Evolutionary conservation across 2,888 invertebrate genomes (phyloP).

Genomic region (Hypercompe scribonia): DNA sequence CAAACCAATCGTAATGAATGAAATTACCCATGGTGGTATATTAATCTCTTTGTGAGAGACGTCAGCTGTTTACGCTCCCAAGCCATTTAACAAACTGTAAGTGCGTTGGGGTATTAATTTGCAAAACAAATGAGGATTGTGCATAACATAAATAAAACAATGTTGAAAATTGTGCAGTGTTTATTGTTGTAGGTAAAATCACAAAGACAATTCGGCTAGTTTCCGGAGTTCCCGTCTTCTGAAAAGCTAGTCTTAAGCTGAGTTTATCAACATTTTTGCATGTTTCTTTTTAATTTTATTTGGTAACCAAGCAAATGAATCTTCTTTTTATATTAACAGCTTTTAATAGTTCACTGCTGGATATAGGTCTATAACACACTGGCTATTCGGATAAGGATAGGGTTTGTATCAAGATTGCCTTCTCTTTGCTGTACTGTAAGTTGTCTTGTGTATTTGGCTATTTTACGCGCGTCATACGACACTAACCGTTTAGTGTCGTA

Average conservation of each 20-base stretch:
- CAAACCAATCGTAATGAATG: constrained; percentile 33
- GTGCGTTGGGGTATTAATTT: constrained; percentile 77
- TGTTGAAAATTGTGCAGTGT: constrained; percentile 43
- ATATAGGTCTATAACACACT: too few species aligned
- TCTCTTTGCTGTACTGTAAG: too few species aligned
- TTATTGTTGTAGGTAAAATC: constrained; percentile 50
- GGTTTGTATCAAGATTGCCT: too few species aligned
- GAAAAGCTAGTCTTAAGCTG: constrained; percentile 15
- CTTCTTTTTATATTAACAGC: too few species aligned
- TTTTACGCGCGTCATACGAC: too few species aligned
- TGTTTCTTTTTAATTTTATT: neutral
- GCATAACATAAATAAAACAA: constrained; percentile 57
- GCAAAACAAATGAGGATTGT: constrained; percentile 75
- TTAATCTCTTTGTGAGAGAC: constrained; percentile 62
- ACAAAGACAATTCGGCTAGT: constrained; percentile 40
- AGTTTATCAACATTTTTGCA: neutral
- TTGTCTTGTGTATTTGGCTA: too few species aligned
- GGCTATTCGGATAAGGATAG: too few species aligned
- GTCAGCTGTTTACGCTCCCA: constrained; percentile 70
- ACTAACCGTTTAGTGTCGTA: too few species aligned
- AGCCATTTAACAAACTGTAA: constrained; percentile 73
- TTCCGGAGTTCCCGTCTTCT: constrained; percentile 22
- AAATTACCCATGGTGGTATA: constrained; percentile 48
- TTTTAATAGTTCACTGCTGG: too few species aligned
- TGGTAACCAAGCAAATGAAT: too few species aligned